Conservation (phyloP, 2,113 vertebrate species). For the Melanocharis versteri region DNA sequence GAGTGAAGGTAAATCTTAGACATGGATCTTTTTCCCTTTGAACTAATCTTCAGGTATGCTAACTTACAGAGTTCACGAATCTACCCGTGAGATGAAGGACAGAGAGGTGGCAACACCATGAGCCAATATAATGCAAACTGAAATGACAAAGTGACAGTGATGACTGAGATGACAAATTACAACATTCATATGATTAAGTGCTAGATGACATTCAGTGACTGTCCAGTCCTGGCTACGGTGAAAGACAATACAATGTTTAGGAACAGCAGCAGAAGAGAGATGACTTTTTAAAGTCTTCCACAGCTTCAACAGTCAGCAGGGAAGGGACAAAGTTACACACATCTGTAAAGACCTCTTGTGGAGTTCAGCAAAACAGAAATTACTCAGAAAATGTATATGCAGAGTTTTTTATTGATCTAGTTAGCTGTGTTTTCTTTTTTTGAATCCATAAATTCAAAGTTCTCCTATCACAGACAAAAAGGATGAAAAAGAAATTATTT, state of each 20-base stretch:
- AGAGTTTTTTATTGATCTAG: background rate
- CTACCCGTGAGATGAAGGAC: background rate
- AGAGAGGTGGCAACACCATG: background rate
- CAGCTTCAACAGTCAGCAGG: background rate
- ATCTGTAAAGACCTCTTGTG: background rate
- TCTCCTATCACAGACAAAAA: background rate
- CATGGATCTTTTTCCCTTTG: background rate
- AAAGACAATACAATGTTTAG: slow-evolving; percentile 53
- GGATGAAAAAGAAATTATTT: background rate
- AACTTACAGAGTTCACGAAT: background rate
- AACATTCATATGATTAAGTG: slow-evolving; percentile 65
- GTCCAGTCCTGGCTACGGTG: slow-evolving; percentile 48
- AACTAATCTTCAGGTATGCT: background rate
- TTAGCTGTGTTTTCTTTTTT: background rate
- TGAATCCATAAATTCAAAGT: background rate
- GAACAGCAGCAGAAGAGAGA: background rate
- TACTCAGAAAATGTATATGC: background rate
- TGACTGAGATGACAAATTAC: slow-evolving; percentile 70
- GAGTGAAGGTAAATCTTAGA: background rate
- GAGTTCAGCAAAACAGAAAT: background rate
- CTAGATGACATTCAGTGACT: slow-evolving; percentile 64
- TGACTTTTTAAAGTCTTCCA: slow-evolving; percentile 24
- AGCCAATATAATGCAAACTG: slow-evolving; percentile 36
- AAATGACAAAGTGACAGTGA: slow-evolving; percentile 68
- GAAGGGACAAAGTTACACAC: background rate